Conservation (phyloP, 2,797 vertebrate species). For the Megalops cyprinoides region DNA sequence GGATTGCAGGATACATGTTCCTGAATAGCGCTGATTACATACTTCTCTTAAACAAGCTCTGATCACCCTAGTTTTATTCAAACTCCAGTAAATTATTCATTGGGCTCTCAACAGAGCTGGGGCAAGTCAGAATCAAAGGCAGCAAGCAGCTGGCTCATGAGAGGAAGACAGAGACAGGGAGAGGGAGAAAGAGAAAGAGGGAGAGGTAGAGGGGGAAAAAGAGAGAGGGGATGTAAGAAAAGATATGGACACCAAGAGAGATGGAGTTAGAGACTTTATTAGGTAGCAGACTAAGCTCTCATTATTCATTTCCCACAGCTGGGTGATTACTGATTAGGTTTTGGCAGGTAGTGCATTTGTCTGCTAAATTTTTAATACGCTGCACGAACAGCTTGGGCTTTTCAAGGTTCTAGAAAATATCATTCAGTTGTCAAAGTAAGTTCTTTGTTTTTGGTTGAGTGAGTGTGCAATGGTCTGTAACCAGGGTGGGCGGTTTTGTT, state of each 20-base stretch:
- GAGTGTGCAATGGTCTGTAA: not conserved
- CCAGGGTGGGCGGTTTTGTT: not conserved
- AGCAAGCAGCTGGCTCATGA: conserved; percentile 72
- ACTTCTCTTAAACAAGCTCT: conserved; percentile 63
- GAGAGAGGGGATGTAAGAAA: conserved; percentile 14
- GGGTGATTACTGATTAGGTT: conserved; percentile 44
- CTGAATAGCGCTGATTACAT: conserved; percentile 72
- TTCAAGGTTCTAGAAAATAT: not conserved
- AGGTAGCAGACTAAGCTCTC: conserved; percentile 34
- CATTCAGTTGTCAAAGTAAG: not conserved
- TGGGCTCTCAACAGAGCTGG: conserved; percentile 79
- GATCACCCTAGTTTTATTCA: conserved; percentile 70
- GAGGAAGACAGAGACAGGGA: not conserved
- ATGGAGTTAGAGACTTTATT: conserved; percentile 42
- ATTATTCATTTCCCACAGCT: conserved; percentile 37
- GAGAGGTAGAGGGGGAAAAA: conserved; percentile 29
- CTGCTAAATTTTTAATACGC: conserved; percentile 14
- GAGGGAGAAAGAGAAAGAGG: conserved; percentile 52
- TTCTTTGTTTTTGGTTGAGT: not conserved
- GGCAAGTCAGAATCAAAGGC: conserved; percentile 77
- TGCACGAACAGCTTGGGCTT: conserved; percentile 9
- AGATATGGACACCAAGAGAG: not conserved
- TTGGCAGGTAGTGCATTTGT: conserved; percentile 28
- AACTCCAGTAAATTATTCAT: conserved; percentile 85
- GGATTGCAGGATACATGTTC: conserved; percentile 42